A percentile compares a stretch with the other conserved stretches of the same genome.
phyloP scores from a whole-genome alignment of 1,140 invertebrate genomes.

The Hyposmocoma kahamanoa region DNA sequence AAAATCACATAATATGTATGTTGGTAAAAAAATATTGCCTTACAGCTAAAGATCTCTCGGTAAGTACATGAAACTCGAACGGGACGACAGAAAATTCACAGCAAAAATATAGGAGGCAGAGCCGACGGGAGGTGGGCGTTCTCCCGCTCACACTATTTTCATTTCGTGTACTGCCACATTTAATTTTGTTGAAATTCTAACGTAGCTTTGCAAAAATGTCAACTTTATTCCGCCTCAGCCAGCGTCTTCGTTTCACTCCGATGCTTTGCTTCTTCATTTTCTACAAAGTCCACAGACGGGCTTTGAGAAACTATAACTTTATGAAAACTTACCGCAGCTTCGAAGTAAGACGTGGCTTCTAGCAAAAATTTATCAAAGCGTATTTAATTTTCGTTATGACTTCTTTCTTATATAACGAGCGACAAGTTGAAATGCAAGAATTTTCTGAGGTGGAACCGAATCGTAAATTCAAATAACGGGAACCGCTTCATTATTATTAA shows the following conservation, averaged over 20 bases:
- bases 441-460: no score
- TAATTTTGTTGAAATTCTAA: slow-evolving; percentile 73
- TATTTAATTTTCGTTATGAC: slow-evolving; percentile 70
- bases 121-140: slow-evolving; percentile 12
- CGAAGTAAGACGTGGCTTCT: slow-evolving; percentile 63
- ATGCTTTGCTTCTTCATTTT: slow-evolving; percentile 67
- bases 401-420: slow-evolving; percentile 28
- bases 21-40: no score
- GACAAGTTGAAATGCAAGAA: background rate
- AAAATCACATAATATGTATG: slow-evolving; percentile 11
- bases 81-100: slow-evolving; percentile 29
- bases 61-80: slow-evolving; percentile 11
- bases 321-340: slow-evolving; percentile 62
- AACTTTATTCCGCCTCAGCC: slow-evolving; percentile 70
- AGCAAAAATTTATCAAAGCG: slow-evolving; percentile 65
- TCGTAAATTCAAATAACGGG: no score
- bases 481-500: no score
- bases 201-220: slow-evolving; percentile 73
- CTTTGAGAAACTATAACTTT: slow-evolving; percentile 71
- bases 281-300: slow-evolving; percentile 64
- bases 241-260: slow-evolving; percentile 59
- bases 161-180: slow-evolving; percentile 70
- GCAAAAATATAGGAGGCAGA: slow-evolving; percentile 36
- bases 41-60: no score
- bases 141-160: slow-evolving; percentile 58